A percentile compares a stretch with the other conserved stretches of the same genome.
Conservation (phyloP, 2,888 invertebrate genomes). For the Trimorus sp. region DNA sequence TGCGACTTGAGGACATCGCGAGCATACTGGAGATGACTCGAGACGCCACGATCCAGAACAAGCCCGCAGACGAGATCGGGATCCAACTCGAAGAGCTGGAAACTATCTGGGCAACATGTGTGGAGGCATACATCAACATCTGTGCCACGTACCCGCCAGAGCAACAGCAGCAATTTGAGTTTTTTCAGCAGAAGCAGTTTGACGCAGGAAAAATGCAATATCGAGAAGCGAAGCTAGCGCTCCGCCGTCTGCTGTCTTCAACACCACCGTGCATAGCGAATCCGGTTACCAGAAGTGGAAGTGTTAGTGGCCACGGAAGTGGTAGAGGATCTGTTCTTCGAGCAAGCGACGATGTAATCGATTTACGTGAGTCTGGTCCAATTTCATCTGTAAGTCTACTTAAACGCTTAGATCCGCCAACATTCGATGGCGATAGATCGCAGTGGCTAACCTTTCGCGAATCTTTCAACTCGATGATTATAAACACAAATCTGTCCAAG, state of each 20-base stretch:
- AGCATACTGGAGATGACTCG: too few species aligned
- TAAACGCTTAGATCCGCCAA: conserved; percentile 4
- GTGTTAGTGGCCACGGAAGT: too few species aligned
- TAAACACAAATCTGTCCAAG: conserved; percentile 6
- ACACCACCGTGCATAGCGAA: not conserved
- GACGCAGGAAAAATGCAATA: not conserved
- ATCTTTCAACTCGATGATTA: conserved; percentile 8
- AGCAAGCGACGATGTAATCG: not conserved
- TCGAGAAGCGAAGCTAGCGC: conserved; percentile 4
- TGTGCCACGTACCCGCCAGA: not conserved
- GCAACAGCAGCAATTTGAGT: not conserved
- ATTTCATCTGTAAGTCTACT: conserved; percentile 8
- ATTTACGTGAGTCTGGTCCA: conserved; percentile 1
- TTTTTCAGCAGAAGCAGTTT: conserved; percentile 10
- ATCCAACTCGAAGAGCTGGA: conserved; percentile 13
- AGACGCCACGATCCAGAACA: too few species aligned
- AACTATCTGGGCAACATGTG: not conserved
- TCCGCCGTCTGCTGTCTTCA: not conserved
- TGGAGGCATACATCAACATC: not conserved
- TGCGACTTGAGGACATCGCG: too few species aligned
- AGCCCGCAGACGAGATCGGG: not conserved
- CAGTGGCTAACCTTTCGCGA: conserved; percentile 26
- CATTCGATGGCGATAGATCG: conserved; percentile 8
- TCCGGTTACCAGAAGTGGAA: too few species aligned
- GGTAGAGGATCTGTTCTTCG: too few species aligned